Percentiles rank a stretch among this genome's conserved stretches.
These are phyloP conservation scores for Eulemur rubriventer DNA, from an alignment of 2,797 vertebrate genomes.

Conservation along the genomic window DNA sequence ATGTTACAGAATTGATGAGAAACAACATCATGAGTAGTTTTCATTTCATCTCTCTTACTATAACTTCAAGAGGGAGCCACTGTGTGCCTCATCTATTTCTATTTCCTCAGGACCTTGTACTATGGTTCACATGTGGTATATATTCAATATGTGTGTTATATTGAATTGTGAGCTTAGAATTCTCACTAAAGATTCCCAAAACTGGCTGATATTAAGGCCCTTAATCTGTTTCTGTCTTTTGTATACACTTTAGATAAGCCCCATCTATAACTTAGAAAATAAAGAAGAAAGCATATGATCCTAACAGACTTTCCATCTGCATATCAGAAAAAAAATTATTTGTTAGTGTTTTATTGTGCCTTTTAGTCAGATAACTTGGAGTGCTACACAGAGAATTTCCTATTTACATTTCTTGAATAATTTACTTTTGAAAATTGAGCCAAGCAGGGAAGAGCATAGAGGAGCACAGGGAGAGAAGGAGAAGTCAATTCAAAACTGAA, in stretches of 20 bases:
- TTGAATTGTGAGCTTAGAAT: neutral
- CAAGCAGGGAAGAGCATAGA: neutral
- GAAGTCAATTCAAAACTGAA: neutral
- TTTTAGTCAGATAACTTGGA: neutral
- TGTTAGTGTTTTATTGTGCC: neutral
- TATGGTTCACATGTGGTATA: neutral
- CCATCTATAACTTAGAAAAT: neutral
- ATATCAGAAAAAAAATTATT: neutral
- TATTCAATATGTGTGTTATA: neutral
- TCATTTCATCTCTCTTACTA: neutral
- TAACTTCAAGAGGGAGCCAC: neutral
- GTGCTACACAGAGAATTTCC: neutral
- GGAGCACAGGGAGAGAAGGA: neutral
- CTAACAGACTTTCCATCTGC: neutral
- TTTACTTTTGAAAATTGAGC: slow-evolving; percentile 39
- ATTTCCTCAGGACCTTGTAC: neutral
- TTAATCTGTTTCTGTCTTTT: neutral
- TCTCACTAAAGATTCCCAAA: neutral
- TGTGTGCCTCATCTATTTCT: neutral
- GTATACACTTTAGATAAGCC: neutral
- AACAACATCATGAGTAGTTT: neutral
- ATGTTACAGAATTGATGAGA: neutral
- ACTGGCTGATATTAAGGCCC: neutral
- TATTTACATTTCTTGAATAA: neutral
- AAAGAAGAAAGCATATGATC: neutral